Base-by-base conservation (phyloP, 2,113 vertebrate species). In the Cyphomyrus discorhynchus region DNA sequence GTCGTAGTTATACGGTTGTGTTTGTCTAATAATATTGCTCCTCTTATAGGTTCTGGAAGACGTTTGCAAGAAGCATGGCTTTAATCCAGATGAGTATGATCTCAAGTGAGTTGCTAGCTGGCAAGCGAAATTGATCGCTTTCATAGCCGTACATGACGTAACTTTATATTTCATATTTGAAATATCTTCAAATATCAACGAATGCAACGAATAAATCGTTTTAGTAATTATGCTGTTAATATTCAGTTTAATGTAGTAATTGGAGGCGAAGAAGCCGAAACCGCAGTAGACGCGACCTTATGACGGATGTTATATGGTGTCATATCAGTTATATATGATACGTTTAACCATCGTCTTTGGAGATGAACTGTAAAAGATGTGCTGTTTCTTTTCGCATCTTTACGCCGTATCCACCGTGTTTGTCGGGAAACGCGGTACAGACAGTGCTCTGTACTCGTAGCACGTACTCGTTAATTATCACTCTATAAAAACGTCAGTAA, bases 21-120 rank as follows among this genome's bases (percentile, higher is more conserved):
- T 80, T 42, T 24, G 24, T 24, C 42, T 84, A 24, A 84, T 84
- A 47, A 46, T 24, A 11, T 84, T 0, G 70, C 52, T 50, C 13
- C 10, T 7, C 91, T 89, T 53, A 62, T 91, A 99, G 98, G 95
- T 99, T 88, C 94, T 99, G 91, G 98, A 99, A 92, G 98, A 99
- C 88, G 97, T 97, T 24, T 99, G 97, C 92, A 96, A 93, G 90
- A 96, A 96, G 88, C 97, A 98, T 82, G 96, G 97, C 31, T 98
- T 97, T 92, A 95, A 96, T 91, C 95, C 98, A 15, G 94, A 95
- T 21, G 97, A 98, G 6, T 96, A 98, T 87, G 96, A 96, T 66
- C 94, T 99, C 56, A 99, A 97, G 98, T 99, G 93, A 97, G 98
- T 97, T 70, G 83, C 53, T 52, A 84, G 47, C n/a, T 86, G 15